Evolutionary conservation across 2,113 vertebrate genomes (phyloP).

Genomic region (Lathamus discolor): DNA sequence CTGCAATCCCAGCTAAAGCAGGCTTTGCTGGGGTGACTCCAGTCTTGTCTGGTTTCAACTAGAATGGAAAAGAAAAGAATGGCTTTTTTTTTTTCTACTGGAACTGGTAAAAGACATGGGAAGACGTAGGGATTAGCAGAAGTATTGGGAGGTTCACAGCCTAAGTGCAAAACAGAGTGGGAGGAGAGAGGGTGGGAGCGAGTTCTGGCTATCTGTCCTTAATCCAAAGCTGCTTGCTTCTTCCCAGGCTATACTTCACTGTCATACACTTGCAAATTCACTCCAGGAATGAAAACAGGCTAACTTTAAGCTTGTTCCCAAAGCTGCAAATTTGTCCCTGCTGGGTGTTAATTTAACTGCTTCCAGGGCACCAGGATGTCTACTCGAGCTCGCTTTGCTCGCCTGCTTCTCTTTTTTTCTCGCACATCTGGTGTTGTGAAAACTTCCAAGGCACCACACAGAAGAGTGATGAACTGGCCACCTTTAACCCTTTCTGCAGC

Average conservation of each 20-base stretch:
- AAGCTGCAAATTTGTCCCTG: slow-evolving; percentile 63
- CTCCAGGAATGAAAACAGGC: slow-evolving; percentile 54
- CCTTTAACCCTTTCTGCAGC: slow-evolving; percentile 49
- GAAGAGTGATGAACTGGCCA: slow-evolving; percentile 20
- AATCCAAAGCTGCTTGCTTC: slow-evolving; percentile 34
- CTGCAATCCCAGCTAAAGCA: slow-evolving; percentile 13
- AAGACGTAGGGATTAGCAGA: slow-evolving; percentile 36
- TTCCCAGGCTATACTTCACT: slow-evolving; percentile 48
- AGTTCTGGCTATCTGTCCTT: slow-evolving; percentile 45
- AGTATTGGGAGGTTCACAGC: slow-evolving; percentile 32
- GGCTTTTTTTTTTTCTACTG: not conserved
- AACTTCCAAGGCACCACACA: slow-evolving; percentile 39
- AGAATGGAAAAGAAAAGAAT: not conserved
- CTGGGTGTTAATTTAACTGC: slow-evolving; percentile 66
- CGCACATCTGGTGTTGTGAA: slow-evolving; percentile 60
- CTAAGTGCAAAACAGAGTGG: slow-evolving; percentile 10
- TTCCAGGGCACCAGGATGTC: slow-evolving; percentile 59
- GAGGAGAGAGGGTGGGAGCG: slow-evolving; percentile 12
- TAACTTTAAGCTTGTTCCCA: slow-evolving; percentile 41
- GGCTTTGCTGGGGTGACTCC: slow-evolving; percentile 35
- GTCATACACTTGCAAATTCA: slow-evolving; percentile 45
- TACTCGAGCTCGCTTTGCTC: slow-evolving; percentile 30
- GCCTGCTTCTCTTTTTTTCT: slow-evolving; percentile 11
- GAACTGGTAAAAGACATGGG: slow-evolving; percentile 31
- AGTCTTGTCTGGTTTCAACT: slow-evolving; percentile 43